Evolutionary conservation across 2,888 invertebrate genomes (phyloP).

Genomic region (Folsomia candida): DNA sequence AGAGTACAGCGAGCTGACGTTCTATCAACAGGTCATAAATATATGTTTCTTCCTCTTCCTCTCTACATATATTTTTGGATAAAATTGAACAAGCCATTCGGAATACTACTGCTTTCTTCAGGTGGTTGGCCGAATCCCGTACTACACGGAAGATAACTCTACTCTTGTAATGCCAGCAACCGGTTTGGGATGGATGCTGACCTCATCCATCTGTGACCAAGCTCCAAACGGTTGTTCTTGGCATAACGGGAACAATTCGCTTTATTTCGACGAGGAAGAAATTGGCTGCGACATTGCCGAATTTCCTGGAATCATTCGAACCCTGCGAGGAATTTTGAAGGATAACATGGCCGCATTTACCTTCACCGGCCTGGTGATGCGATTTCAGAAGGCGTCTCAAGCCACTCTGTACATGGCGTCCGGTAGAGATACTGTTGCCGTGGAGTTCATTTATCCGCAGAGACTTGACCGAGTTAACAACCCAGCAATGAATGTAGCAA

Average conservation of each 20-base stretch:
- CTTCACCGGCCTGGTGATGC: neutral
- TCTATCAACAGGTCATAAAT: constrained; percentile 27
- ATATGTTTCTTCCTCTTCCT: no score
- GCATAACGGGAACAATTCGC: neutral
- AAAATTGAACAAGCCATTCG: no score
- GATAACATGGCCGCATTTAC: neutral
- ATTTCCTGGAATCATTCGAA: neutral
- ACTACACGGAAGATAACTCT: constrained; percentile 26
- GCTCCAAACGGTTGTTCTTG: no score
- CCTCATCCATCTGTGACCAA: neutral
- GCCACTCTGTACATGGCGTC: neutral
- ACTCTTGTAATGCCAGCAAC: neutral
- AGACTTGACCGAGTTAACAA: neutral
- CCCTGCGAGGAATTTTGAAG: neutral
- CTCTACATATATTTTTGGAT: no score
- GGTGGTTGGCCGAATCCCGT: constrained; percentile 32
- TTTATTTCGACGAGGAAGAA: neutral
- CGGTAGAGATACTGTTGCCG: neutral
- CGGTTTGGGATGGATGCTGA: neutral
- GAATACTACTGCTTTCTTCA: no score
- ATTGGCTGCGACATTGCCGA: neutral
- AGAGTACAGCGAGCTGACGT: constrained; percentile 25
- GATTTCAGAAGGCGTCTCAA: neutral
- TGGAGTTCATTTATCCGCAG: neutral
- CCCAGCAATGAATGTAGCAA: neutral